Base-by-base conservation (phyloP, 2,797 vertebrate genomes). In the Anguilla pacifica region DNA sequence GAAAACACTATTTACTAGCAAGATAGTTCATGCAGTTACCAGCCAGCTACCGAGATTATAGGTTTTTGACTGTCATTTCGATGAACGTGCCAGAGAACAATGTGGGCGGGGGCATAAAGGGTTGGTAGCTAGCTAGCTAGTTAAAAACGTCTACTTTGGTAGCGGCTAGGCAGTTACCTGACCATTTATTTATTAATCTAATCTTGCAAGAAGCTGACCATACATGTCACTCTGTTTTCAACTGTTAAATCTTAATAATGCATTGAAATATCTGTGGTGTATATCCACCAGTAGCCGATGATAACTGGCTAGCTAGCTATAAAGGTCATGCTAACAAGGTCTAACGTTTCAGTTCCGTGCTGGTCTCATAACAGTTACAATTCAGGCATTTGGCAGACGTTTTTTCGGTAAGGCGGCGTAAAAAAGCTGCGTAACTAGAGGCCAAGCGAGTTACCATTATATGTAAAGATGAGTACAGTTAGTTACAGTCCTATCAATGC, bases 41-140 rank as follows among this genome's bases (percentile, higher is more conserved):
- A 46, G 35, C 77, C 77, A 46, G 7, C 39, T 46, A 46, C 39
- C 39, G 19, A 43, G 3, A 1, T 39, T 79, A 17, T 81, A 39
- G 17, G 77, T 49, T 9, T 49, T 81, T 46, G 7, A 22, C 77
- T 22, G 39, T 49, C 6, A 81, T 22, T 43, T 6, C 43, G 35
- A 46, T 81, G 19, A 46, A 49, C 17, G 77, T 81, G 35, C 2
- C 19, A 6, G 22, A 81, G 77, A 19, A 81, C 17, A 81, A 49
- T 81, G 77, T 81, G 77, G 77, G 77, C 77, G 77, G 77, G 43
- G 77, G 35, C 77, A 15, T 77, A 17, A 77, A 39, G 5, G n/a
- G 28, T 35, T 46, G 13, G 10, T 53, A 53, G 51, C 51, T 6
- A 17, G 17, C 51, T 53, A 9, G 51, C 9, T 81, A 46, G 19